A percentile compares a stretch with the other conserved stretches of the same genome.
Conservation (phyloP, 2,888 invertebrate species). For the Pogonocherus hispidulus region DNA sequence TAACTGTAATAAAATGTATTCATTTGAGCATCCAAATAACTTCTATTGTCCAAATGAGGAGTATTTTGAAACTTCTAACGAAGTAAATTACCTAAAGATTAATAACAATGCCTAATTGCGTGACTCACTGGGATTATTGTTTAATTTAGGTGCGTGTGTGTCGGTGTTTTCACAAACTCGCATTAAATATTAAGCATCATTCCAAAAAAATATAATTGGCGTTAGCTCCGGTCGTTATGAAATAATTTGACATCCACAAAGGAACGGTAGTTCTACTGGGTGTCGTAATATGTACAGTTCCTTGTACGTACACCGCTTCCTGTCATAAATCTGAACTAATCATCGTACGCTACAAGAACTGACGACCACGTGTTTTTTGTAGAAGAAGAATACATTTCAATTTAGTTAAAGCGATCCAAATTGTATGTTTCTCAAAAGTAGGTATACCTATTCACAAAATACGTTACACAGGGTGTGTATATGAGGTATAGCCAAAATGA, state of each 20-base stretch:
- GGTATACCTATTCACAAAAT: no score
- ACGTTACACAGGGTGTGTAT: no score
- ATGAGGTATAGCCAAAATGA: no score
- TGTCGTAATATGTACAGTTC: background rate
- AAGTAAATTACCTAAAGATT: background rate
- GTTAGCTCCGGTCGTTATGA: no score
- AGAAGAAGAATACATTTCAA: background rate
- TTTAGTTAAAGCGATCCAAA: no score
- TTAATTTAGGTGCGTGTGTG: background rate
- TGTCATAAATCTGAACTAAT: no score
- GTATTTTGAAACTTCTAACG: background rate
- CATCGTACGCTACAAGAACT: no score
- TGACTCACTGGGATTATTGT: background rate
- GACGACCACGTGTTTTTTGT: background rate
- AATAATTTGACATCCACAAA: background rate
- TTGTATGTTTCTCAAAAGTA: no score
- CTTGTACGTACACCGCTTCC: background rate
- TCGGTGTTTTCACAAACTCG: background rate
- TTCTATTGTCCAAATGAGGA: background rate
- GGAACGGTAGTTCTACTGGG: background rate
- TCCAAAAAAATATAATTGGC: background rate
- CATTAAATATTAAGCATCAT: background rate
- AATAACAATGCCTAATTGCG: background rate
- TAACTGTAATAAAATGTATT: no score
- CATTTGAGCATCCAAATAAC: background rate